A percentile compares a stretch with the other conserved stretches of the same genome.
These are phyloP conservation scores for Porites rus DNA, from an alignment of 92 coral and sea anemone genomes.

Conservation along the genomic window DNA sequence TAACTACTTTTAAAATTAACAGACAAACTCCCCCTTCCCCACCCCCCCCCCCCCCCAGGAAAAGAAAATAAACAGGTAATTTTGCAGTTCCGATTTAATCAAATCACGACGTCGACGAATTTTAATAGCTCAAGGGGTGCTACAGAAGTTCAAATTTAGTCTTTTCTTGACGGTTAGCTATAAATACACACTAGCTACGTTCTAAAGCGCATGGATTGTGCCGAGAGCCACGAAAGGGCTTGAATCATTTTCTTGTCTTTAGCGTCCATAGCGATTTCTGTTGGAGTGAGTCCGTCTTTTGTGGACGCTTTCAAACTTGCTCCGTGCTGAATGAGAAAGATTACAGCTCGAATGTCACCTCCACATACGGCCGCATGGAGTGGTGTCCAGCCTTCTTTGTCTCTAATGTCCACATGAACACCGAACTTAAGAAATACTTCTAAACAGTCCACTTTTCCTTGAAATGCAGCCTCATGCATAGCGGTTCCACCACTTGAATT, in stretches of 20 bases:
- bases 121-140: no score
- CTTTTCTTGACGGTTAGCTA: background rate
- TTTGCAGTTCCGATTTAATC: no score
- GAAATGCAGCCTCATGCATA: constrained; percentile 90
- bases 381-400: constrained; percentile 92
- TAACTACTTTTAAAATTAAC: no score
- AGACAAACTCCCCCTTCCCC: no score
- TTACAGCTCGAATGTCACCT: constrained; percentile 75
- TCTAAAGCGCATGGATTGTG: constrained; percentile 9
- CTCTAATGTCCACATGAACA: constrained; percentile 67
- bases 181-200: background rate
- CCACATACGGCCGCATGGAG: constrained; percentile 93
- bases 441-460: constrained; percentile 79
- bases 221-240: constrained; percentile 20
- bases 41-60: no score
- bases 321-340: constrained; percentile 66
- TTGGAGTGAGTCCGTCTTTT: constrained; percentile 71
- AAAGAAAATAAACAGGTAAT: no score
- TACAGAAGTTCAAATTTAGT: no score
- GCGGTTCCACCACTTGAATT: constrained; percentile 92
- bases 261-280: constrained; percentile 70
- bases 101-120: no score
- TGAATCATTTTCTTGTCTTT: constrained; percentile 43
- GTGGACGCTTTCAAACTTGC: constrained; percentile 70
- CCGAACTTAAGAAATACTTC: constrained; percentile 81